phyloP scores from a whole-genome alignment of 2,113 vertebrate genomes.

The Solea senegalensis region DNA sequence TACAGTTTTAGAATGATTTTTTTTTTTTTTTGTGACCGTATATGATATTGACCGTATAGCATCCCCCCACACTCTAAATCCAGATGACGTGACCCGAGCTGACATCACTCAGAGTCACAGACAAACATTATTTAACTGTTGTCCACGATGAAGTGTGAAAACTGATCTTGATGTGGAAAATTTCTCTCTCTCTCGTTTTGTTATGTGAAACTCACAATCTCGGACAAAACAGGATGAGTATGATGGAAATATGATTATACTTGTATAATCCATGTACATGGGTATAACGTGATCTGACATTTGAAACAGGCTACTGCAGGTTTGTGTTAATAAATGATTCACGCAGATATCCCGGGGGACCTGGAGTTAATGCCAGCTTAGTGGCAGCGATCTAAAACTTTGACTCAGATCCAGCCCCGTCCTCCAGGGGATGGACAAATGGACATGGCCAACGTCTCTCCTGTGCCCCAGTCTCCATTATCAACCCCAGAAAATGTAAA shows the following conservation, averaged over 20 bases:
- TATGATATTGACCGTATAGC: neutral
- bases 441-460: conserved; percentile 84
- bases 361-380: conserved; percentile 89
- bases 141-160: neutral
- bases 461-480: conserved; percentile 90
- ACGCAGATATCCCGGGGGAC: conserved; percentile 72
- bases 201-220: no score
- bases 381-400: conserved; percentile 86
- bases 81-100: no score
- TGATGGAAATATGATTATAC: conserved; percentile 16
- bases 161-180: conserved; percentile 3
- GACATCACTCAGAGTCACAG: neutral
- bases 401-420: conserved; percentile 81
- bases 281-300: conserved; percentile 75
- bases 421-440: conserved; percentile 90
- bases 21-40: neutral
- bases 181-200: no score
- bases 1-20: no score
- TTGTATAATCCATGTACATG: conserved; percentile 40
- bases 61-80: neutral
- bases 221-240: no score
- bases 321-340: conserved; percentile 80
- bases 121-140: neutral
- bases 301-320: conserved; percentile 64
- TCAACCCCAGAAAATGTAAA: conserved; percentile 71